Conservation (phyloP, 92 coral and sea anemone species). For the Muricea muricata region DNA sequence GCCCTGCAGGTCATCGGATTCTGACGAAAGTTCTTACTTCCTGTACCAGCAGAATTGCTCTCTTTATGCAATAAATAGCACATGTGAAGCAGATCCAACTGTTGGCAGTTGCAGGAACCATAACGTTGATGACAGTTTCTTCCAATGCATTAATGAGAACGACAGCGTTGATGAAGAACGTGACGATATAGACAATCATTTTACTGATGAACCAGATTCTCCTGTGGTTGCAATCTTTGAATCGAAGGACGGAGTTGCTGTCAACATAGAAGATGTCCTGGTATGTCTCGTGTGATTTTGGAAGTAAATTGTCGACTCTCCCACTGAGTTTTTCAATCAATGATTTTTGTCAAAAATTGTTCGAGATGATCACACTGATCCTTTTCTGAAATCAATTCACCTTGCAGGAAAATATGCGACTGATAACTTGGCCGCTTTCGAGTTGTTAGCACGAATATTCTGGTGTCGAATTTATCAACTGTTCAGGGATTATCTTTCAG, state of each 20-base stretch:
- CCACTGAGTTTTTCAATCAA: neutral
- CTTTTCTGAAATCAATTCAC: neutral
- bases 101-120: neutral
- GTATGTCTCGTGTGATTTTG: neutral
- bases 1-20: conserved; percentile 34
- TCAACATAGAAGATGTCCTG: conserved; percentile 1
- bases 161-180: neutral
- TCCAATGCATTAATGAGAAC: neutral
- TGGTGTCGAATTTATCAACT: neutral
- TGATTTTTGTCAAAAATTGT: neutral
- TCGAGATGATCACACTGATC: neutral
- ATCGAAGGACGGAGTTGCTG: neutral
- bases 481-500: neutral
- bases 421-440: neutral
- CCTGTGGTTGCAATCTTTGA: neutral
- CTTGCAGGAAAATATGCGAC: neutral
- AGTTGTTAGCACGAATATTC: neutral
- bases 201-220: neutral
- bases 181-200: neutral
- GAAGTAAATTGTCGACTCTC: neutral
- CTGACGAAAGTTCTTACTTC: neutral
- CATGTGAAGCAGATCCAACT: neutral
- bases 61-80: neutral
- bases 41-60: neutral
- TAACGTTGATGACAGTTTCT: neutral